phyloP scores from a whole-genome alignment of 2,797 vertebrate species.

The Aselliscus stoliczkanus region DNA sequence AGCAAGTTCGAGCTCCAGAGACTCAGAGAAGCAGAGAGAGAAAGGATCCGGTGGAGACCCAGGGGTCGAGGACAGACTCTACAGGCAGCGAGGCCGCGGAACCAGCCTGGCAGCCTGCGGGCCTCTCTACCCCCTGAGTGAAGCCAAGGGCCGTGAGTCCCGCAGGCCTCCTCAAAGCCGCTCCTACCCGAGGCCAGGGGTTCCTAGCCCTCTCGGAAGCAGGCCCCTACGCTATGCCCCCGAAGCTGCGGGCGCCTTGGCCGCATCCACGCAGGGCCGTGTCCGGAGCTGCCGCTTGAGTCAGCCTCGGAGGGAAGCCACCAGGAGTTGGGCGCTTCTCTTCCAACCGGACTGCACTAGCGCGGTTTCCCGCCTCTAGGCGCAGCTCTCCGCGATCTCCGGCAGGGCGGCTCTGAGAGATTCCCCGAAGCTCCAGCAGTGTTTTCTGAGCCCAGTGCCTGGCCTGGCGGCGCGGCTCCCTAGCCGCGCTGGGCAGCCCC shows the following conservation, averaged over 20 bases:
- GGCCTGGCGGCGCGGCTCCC: slow-evolving; percentile 46
- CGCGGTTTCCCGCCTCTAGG: slow-evolving; percentile 51
- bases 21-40: background rate
- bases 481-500: slow-evolving; percentile 61
- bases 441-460: slow-evolving; percentile 43
- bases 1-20: background rate
- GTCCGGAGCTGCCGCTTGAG: slow-evolving; percentile 44
- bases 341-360: background rate
- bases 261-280: background rate
- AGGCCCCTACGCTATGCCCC: slow-evolving; percentile 55
- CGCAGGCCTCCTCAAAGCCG: slow-evolving; percentile 1
- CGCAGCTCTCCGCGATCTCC: background rate
- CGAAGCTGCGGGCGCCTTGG: slow-evolving; percentile 26
- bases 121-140: slow-evolving; percentile 34
- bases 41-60: background rate
- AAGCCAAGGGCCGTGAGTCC: slow-evolving; percentile 18
- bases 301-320: slow-evolving; percentile 1
- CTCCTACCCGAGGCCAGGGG: background rate
- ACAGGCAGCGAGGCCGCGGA: slow-evolving; percentile 34
- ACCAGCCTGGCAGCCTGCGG: slow-evolving; percentile 1
- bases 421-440: slow-evolving; percentile 25
- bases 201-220: slow-evolving; percentile 4
- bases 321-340: slow-evolving; percentile 29
- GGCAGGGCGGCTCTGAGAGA: slow-evolving; percentile 4
- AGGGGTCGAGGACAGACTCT: background rate